phyloP scores from a whole-genome alignment of 2,113 vertebrate genomes.

The Bungarus multicinctus region DNA sequence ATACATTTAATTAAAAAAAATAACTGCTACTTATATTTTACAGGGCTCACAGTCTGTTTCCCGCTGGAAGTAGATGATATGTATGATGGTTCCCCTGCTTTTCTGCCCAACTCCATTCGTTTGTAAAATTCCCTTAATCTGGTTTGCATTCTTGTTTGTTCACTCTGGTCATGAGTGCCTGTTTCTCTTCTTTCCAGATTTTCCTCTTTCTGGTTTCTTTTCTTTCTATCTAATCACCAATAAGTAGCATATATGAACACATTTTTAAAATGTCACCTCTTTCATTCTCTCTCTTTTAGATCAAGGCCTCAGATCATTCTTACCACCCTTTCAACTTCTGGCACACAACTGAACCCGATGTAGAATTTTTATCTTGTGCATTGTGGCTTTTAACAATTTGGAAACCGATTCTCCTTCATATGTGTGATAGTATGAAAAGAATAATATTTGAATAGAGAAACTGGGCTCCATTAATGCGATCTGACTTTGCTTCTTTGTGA shows the following conservation, averaged over 20 bases:
- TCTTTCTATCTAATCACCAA: neutral
- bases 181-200: neutral
- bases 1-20: neutral
- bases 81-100: neutral
- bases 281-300: neutral
- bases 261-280: neutral
- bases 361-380: neutral
- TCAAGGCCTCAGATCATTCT: neutral
- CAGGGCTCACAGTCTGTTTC: neutral
- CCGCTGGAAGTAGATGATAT: neutral
- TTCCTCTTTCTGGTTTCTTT: neutral
- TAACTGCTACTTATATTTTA: neutral
- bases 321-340: neutral
- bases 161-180: neutral
- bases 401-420: neutral
- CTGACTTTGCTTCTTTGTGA: neutral
- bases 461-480: neutral
- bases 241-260: neutral
- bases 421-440: neutral
- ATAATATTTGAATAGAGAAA: neutral
- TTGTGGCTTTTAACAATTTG: neutral
- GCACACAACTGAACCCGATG: neutral
- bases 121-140: neutral
- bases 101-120: neutral
- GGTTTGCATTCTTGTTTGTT: neutral